These are phyloP conservation scores for Apeltes quadracus DNA, from an alignment of 2,113 vertebrate genomes.

Conservation along the genomic window DNA sequence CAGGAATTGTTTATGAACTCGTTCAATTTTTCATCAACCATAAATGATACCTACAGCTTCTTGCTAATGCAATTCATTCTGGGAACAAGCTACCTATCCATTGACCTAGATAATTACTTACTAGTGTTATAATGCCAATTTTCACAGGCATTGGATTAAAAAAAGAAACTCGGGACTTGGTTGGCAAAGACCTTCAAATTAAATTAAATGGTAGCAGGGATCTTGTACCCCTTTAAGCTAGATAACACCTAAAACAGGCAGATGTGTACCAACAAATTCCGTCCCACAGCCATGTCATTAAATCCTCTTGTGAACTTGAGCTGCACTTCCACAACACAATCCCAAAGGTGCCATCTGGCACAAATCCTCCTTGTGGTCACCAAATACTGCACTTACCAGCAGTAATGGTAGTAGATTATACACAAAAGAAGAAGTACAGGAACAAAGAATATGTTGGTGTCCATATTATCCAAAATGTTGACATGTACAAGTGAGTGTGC, in stretches of 20 bases:
- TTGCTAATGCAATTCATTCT: background rate
- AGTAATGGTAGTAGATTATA: background rate
- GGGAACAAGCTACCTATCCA: background rate
- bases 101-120: background rate
- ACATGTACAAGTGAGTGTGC: conserved; percentile 22
- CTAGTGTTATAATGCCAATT: background rate
- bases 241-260: conserved; percentile 15
- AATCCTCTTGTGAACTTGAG: conserved; percentile 43
- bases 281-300: conserved; percentile 21
- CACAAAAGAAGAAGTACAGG: background rate
- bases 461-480: conserved; percentile 6
- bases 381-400: conserved; percentile 15
- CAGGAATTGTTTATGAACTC: background rate
- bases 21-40: background rate
- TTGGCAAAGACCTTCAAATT: background rate
- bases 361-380: background rate
- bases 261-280: conserved; percentile 8
- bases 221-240: background rate
- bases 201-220: background rate
- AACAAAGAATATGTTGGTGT: background rate
- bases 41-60: background rate
- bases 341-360: conserved; percentile 30
- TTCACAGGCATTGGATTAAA: background rate
- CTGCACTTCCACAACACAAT: conserved; percentile 20
- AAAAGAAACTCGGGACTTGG: background rate